phyloP scores from a whole-genome alignment of 2,888 invertebrate species.

The Megalurothrips usitatus region DNA sequence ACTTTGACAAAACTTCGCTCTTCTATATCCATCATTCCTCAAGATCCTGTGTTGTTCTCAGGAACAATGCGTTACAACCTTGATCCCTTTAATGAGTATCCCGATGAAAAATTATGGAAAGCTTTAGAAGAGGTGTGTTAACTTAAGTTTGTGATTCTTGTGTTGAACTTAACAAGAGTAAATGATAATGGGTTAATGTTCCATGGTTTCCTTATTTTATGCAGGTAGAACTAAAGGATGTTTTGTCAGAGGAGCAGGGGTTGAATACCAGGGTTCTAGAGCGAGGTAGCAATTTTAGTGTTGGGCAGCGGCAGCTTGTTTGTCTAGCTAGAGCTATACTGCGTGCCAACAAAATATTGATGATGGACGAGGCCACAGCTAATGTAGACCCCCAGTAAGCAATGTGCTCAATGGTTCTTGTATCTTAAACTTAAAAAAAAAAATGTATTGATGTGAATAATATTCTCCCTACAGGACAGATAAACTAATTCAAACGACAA shows the following conservation, averaged over 20 bases:
- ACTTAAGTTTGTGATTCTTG: not conserved
- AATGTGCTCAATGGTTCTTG: not conserved
- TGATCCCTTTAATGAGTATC: conserved; percentile 80
- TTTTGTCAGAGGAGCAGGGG: conserved; percentile 53
- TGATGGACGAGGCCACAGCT: conserved; percentile 92
- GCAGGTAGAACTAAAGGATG: conserved; percentile 60
- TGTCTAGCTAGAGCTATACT: conserved; percentile 86
- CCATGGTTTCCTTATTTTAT: not conserved
- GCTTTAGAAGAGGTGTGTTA: conserved; percentile 72
- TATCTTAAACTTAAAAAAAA: not conserved
- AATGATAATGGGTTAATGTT: not conserved
- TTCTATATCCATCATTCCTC: conserved; percentile 77
- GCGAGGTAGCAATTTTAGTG: conserved; percentile 80
- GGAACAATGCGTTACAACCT: conserved; percentile 84
- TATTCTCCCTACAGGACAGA: conserved; percentile 62
- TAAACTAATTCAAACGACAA: conserved; percentile 76
- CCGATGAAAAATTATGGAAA: conserved; percentile 76
- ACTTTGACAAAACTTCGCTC: conserved; percentile 71
- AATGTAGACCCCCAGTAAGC: conserved; percentile 83
- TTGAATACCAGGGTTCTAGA: conserved; percentile 68
- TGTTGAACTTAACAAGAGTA: conserved; percentile 40
- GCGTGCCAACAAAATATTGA: conserved; percentile 74
- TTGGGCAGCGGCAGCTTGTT: conserved; percentile 85
- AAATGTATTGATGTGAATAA: too few relatives aligned
- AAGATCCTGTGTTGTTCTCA: conserved; percentile 80